Percentiles rank a stretch among this genome's conserved stretches.
These are phyloP conservation scores for Mycogona germanica DNA, from an alignment of 2,888 invertebrate species.

Conservation along the genomic window DNA sequence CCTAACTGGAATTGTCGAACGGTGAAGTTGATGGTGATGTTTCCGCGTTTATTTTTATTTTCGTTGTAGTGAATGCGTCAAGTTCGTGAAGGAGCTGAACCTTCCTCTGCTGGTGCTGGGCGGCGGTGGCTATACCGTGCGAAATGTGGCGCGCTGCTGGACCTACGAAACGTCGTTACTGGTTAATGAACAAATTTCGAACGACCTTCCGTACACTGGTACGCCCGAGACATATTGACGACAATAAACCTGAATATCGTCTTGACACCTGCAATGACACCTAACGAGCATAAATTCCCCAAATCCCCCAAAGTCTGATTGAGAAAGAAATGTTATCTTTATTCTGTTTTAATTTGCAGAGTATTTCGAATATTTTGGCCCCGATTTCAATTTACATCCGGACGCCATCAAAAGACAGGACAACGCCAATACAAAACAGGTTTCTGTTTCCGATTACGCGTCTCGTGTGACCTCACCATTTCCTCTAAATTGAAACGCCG, in stretches of 20 bases:
- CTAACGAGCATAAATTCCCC: not conserved
- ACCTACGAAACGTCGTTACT: slow-evolving; percentile 94
- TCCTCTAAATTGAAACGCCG: too few species aligned
- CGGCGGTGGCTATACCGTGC: slow-evolving; percentile 74
- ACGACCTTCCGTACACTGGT: slow-evolving; percentile 82
- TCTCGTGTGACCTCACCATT: too few species aligned
- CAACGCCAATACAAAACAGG: slow-evolving; percentile 83
- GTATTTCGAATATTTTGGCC: slow-evolving; percentile 93
- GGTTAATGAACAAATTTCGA: slow-evolving; percentile 82
- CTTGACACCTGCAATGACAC: not conserved
- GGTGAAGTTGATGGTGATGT: not conserved
- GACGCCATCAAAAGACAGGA: slow-evolving; percentile 72
- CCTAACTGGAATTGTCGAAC: too few species aligned
- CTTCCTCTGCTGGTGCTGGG: slow-evolving; percentile 85
- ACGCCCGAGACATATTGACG: too few species aligned
- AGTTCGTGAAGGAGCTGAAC: slow-evolving; percentile 83
- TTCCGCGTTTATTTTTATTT: slow-evolving; percentile 1
- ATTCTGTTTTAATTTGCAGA: slow-evolving; percentile 38
- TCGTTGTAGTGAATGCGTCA: slow-evolving; percentile 67
- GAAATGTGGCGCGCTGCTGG: slow-evolving; percentile 98
- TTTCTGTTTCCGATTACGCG: slow-evolving; percentile 23
- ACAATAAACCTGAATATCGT: too few species aligned
- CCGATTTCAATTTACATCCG: slow-evolving; percentile 91
- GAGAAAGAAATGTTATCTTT: not conserved
- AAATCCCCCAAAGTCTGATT: too few species aligned